Evolutionary conservation across 2,888 invertebrate species (phyloP), one percentile per base, ranked within the genome.

Genomic region (Eucriotettix oculatus): DNA sequence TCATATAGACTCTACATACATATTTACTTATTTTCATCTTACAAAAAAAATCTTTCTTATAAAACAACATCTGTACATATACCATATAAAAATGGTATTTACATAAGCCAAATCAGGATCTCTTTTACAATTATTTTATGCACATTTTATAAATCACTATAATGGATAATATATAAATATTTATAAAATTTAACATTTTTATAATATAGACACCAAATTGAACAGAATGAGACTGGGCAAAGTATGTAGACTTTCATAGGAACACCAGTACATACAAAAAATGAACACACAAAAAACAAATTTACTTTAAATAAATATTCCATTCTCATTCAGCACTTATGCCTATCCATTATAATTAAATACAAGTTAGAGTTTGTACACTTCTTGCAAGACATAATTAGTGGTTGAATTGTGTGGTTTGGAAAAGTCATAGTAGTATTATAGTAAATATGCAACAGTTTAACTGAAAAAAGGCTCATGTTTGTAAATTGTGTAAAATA

Each of bases 61-160:
- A 57, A 58, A 58, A 58, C 58, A 58, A 58, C 48, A 48, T 48
- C 48, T 48, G 48, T 48, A 48, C 48, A 48, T n/a, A 48, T 48
- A n/a, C 48, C 48, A 48, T 48, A 48, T 5, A 14, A 48, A n/a
- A 48, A 48, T 48, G 48, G n/a, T 48, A 48, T 48, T 14, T n/a
- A 48, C 12, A 48, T 48, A 12, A 48, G 12, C n/a, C 48, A 48
- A 48, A 48, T 48, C 48, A 48, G 48, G 48, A 48, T 48, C 48
- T 48, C 48, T 48, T 48, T 48, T 48, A 14, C 12, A 48, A 14
- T 48, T 14, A 14, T 48, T 48, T 48, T 14, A 48, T 48, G 48
- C 48, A 48, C 48, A 7, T 14, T 14, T 14, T 48, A 48, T 12
- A 12, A 48, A 48, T 48, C 12, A 29, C 29, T 29, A 48, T 48